Percentiles rank a stretch among this genome's conserved stretches.
Conservation (phyloP, 1,140 invertebrate genomes). For the Drosophila santomea region DNA sequence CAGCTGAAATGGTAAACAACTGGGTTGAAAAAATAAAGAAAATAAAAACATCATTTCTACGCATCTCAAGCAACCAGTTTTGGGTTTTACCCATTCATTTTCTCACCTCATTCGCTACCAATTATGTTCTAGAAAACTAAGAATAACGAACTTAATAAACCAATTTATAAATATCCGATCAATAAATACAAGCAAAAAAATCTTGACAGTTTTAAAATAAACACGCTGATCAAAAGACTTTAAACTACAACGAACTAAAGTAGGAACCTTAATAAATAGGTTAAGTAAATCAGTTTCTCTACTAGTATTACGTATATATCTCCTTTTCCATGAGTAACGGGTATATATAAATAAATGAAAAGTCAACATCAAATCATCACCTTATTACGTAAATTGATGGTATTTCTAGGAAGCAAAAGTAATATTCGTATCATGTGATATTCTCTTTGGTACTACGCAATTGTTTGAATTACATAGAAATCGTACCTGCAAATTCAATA, state of each 20-base stretch:
- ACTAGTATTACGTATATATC: too few species aligned
- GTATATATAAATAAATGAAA: too few species aligned
- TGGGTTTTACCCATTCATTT: slow-evolving; percentile 1
- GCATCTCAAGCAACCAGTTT: slow-evolving; percentile 35
- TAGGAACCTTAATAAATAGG: too few species aligned
- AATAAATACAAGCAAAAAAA: background rate
- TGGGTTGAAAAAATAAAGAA: slow-evolving; percentile 8
- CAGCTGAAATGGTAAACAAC: slow-evolving; percentile 27
- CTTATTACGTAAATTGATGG: background rate
- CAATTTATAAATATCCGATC: background rate
- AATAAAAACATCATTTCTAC: slow-evolving; percentile 48
- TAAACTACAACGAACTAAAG: too few species aligned
- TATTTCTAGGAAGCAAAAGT: background rate
- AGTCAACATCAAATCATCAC: background rate
- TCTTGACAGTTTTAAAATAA: too few species aligned
- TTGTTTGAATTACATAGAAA: background rate
- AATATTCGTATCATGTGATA: background rate
- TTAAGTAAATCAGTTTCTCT: too few species aligned
- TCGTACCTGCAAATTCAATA: background rate
- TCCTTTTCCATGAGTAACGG: too few species aligned
- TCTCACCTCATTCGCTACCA: slow-evolving; percentile 1
- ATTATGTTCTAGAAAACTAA: slow-evolving; percentile 27
- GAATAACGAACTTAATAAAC: background rate
- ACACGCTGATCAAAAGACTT: too few species aligned
- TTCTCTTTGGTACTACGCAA: background rate